These are phyloP conservation scores for Danaus plexippus DNA, from an alignment of 1,140 invertebrate genomes.

Conservation along the genomic window DNA sequence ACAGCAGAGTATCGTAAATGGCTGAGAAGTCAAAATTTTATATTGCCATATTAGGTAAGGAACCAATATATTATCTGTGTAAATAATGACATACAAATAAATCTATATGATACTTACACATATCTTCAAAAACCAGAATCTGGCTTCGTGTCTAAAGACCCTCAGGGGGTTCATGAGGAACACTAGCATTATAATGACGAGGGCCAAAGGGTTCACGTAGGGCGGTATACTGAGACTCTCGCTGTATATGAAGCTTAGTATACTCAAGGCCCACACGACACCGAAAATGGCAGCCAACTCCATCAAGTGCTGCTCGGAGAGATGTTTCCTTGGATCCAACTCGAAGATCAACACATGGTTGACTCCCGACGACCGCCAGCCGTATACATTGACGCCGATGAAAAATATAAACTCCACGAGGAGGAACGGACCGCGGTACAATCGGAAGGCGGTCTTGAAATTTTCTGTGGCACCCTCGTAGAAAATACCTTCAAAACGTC, in stretches of 20 bases:
- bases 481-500: conserved; percentile 66
- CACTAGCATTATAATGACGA: conserved; percentile 88
- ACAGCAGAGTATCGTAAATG: too few relatives aligned
- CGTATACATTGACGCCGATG: conserved; percentile 97
- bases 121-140: conserved; percentile 86
- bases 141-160: conserved; percentile 92
- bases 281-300: conserved; percentile 96
- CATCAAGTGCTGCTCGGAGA: conserved; percentile 96
- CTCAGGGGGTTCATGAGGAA: conserved; percentile 95
- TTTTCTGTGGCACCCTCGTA: conserved; percentile 79
- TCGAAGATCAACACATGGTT: conserved; percentile 99
- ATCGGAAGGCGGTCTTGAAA: conserved; percentile 83
- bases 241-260: conserved; percentile 87
- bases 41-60: neutral
- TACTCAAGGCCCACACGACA: conserved; percentile 94
- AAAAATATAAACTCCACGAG: conserved; percentile 95
- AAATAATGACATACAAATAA: conserved; percentile 13
- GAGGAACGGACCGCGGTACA: conserved; percentile 95
- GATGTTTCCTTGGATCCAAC: conserved; percentile 96
- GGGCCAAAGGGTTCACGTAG: conserved; percentile 89
- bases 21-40: neutral
- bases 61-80: neutral
- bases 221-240: conserved; percentile 90
- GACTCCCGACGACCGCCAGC: conserved; percentile 98
- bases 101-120: conserved; percentile 73